A percentile compares a stretch with the other conserved stretches of the same genome.
Evolutionary conservation across 2,113 vertebrate genomes (phyloP).

Genomic region (Prunella fulvescens): DNA sequence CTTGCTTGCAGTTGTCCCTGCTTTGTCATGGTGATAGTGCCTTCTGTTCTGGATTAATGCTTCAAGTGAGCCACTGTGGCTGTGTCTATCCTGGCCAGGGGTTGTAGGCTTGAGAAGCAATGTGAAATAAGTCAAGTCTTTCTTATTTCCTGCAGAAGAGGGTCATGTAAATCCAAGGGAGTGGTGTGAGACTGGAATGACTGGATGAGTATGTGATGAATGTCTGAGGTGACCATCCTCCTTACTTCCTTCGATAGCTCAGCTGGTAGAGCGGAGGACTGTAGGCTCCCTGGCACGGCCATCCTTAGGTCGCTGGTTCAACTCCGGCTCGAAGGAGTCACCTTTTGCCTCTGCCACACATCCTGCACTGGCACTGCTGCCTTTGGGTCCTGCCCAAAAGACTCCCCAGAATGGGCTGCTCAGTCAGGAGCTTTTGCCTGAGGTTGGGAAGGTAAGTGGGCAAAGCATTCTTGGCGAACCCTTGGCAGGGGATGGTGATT

Average conservation of each 20-base stretch:
- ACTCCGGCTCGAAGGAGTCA: slow-evolving; percentile 50
- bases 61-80: not conserved
- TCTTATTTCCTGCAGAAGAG: not conserved
- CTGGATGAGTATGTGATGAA: not conserved
- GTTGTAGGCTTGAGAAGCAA: not conserved
- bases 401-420: rapidly evolving
- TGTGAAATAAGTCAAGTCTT: not conserved
- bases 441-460: rapidly evolving
- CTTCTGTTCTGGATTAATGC: not conserved
- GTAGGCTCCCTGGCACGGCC: not conserved
- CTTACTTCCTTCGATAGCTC: slow-evolving; percentile 68
- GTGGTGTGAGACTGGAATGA: not conserved
- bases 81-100: too few species aligned
- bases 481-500: rapidly evolving
- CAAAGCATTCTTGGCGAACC: not conserved
- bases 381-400: not conserved
- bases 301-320: slow-evolving; percentile 89
- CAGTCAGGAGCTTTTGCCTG: rapidly evolving
- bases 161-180: not conserved
- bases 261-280: slow-evolving; percentile 79
- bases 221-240: rapidly evolving
- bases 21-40: not conserved
- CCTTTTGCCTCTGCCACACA: not conserved
- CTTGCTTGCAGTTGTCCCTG: not conserved
- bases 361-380: rapidly evolving